Percentiles rank a stretch among this genome's conserved stretches.
Conservation (phyloP, 2,888 invertebrate species). For the Dasysyrphus tricinctus region DNA sequence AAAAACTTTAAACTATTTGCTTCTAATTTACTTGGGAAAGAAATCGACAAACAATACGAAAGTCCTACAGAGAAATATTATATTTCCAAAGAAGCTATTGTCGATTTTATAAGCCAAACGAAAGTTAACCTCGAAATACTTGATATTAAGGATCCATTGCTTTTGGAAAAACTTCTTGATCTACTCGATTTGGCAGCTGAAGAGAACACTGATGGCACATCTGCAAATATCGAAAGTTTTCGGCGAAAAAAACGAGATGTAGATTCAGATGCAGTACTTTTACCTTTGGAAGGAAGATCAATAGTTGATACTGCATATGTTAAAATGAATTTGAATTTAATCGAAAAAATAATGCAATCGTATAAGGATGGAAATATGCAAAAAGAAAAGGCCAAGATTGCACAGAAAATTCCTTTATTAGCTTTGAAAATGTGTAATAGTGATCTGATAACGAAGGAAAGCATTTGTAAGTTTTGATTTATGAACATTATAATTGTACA, state of each 20-base stretch:
- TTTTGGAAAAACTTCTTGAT: slow-evolving; percentile 64
- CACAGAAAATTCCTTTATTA: slow-evolving; percentile 53
- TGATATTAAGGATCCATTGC: slow-evolving; percentile 32
- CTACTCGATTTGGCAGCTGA: slow-evolving; percentile 61
- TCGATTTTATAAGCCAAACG: slow-evolving; percentile 61
- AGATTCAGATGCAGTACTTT: slow-evolving; percentile 36
- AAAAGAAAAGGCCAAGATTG: slow-evolving; percentile 58
- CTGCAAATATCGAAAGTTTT: slow-evolving; percentile 44
- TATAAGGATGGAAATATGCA: slow-evolving; percentile 51
- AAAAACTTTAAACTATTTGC: slow-evolving; percentile 54
- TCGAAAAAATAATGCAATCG: slow-evolving; percentile 54
- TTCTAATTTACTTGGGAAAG: slow-evolving; percentile 46
- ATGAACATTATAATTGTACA: no score
- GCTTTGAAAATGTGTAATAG: slow-evolving; percentile 68
- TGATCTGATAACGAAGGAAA: slow-evolving; percentile 68
- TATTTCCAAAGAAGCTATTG: slow-evolving; percentile 63
- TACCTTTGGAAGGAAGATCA: slow-evolving; percentile 59
- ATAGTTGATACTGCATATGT: slow-evolving; percentile 65
- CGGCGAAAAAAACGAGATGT: slow-evolving; percentile 42
- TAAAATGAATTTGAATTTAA: slow-evolving; percentile 64
- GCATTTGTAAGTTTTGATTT: slow-evolving; percentile 50
- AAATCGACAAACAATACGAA: slow-evolving; percentile 69
- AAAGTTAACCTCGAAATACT: slow-evolving; percentile 65
- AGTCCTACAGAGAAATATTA: slow-evolving; percentile 68
- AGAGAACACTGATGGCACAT: slow-evolving; percentile 22